phyloP scores from a whole-genome alignment of 1,140 invertebrate species.

The Apis mellifera region DNA sequence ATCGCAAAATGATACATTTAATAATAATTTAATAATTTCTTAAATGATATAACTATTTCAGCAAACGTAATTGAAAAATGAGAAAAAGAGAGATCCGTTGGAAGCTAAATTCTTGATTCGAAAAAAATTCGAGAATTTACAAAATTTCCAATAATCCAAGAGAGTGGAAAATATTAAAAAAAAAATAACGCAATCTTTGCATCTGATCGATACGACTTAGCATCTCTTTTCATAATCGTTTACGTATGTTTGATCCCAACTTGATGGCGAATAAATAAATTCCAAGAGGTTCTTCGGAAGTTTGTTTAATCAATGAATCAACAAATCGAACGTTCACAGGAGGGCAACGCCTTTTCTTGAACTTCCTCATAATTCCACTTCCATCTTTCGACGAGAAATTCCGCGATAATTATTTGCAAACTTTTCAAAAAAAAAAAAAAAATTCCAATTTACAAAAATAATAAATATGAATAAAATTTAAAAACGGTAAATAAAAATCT shows the following conservation, averaged over 20 bases:
- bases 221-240: neutral
- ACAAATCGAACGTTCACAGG: neutral
- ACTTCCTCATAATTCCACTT: neutral
- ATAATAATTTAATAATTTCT: neutral
- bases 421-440: too few relatives aligned
- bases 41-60: too few relatives aligned
- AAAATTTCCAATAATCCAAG: neutral
- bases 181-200: neutral
- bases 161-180: too few relatives aligned
- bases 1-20: neutral
- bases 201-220: neutral
- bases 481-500: too few relatives aligned
- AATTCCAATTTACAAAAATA: too few relatives aligned
- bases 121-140: too few relatives aligned
- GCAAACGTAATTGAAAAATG: too few relatives aligned
- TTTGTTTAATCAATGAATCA: conserved; percentile 2
- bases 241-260: neutral
- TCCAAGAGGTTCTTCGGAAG: neutral
- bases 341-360: neutral
- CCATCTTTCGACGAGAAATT: neutral
- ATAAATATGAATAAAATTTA: too few relatives aligned
- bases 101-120: too few relatives aligned
- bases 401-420: neutral
- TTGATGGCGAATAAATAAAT: conserved; percentile 1
- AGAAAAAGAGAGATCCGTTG: too few relatives aligned